Conservation (phyloP, 2,113 vertebrate species). For the Forbesichthys agassizii region DNA sequence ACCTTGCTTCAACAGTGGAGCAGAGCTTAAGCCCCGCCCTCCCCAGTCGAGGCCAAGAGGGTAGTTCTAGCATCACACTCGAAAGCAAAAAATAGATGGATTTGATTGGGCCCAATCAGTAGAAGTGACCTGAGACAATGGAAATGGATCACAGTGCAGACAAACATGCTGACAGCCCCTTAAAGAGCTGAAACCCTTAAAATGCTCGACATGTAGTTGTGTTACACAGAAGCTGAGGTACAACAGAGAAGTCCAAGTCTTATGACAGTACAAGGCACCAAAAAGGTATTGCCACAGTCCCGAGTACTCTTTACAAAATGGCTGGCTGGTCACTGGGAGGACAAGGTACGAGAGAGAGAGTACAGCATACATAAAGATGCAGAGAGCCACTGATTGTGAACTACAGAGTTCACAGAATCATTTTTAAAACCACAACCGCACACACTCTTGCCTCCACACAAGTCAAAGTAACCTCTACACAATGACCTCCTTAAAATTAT, state of each 20-base stretch:
- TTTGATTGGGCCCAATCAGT: slow-evolving; percentile 20
- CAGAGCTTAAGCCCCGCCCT: slow-evolving; percentile 25
- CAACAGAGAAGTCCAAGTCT: slow-evolving; percentile 11
- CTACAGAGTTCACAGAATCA: neutral
- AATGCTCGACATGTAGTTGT: slow-evolving; percentile 9
- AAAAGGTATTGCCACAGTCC: slow-evolving; percentile 3
- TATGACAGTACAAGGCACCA: neutral
- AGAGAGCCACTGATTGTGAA: no score
- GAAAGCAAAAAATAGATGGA: neutral
- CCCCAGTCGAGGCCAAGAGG: slow-evolving; percentile 45
- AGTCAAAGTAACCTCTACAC: neutral
- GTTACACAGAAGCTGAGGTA: slow-evolving; percentile 1
- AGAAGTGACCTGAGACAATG: neutral
- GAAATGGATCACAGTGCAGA: slow-evolving; percentile 83
- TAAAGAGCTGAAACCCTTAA: slow-evolving; percentile 8
- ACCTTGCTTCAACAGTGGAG: slow-evolving; percentile 7
- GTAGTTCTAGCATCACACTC: slow-evolving; percentile 82
- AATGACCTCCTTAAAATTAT: neutral
- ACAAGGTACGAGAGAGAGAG: neutral
- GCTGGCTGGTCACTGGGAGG: slow-evolving; percentile 43
- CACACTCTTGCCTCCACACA: no score
- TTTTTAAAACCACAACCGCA: no score
- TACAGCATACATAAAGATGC: neutral
- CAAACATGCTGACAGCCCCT: slow-evolving; percentile 31
- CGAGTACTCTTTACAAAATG: neutral